Evolutionary conservation across 2,113 vertebrate genomes (phyloP).

Genomic region (Alligator mississippiensis): DNA sequence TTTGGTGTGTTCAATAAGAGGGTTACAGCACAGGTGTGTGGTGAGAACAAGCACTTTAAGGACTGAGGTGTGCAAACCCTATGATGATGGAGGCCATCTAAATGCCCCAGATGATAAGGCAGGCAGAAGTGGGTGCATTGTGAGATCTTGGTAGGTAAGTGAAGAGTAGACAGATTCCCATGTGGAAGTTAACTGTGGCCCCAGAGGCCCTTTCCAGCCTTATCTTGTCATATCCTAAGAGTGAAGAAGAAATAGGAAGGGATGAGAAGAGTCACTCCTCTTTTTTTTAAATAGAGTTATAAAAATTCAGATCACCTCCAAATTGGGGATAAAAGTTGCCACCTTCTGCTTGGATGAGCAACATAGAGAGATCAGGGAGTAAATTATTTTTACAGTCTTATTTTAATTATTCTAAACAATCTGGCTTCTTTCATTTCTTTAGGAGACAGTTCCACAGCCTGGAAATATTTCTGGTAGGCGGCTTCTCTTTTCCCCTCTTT

Average conservation of each 20-base stretch:
- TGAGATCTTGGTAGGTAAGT: background rate
- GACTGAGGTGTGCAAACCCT: background rate
- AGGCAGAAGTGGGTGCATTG: background rate
- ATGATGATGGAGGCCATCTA: background rate
- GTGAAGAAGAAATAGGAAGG: background rate
- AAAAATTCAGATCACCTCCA: background rate
- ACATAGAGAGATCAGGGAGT: background rate
- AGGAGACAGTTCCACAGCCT: background rate
- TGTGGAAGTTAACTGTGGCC: background rate
- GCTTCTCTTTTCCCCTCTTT: background rate
- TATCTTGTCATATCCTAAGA: background rate
- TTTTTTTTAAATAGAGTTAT: background rate
- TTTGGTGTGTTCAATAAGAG: background rate
- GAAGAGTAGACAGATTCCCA: background rate
- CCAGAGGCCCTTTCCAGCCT: no score
- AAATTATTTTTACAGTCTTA: conserved; percentile 8
- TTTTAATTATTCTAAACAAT: background rate
- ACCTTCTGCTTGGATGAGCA: background rate
- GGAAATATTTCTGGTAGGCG: background rate
- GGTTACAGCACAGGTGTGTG: background rate
- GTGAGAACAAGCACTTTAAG: background rate
- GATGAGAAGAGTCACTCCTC: background rate
- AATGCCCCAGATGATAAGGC: background rate
- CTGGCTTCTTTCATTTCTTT: background rate
- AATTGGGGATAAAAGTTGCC: background rate